Evolutionary conservation across 2,113 vertebrate genomes (phyloP).

Genomic region (Octodon degus): DNA sequence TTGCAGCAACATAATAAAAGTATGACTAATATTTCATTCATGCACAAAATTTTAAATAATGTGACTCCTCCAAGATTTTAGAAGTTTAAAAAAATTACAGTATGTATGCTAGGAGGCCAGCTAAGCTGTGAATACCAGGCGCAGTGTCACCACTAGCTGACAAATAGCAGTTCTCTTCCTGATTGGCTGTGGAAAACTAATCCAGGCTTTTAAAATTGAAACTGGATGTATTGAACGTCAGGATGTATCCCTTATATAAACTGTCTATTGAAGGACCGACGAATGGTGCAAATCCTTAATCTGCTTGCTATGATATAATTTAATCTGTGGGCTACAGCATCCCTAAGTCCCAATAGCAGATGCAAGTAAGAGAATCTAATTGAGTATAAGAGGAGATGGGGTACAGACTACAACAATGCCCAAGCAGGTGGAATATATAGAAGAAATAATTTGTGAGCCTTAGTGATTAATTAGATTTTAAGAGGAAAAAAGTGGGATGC

Average conservation of each 20-base stretch:
- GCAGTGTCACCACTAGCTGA: background rate
- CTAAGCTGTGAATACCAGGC: background rate
- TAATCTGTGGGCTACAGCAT: too few relatives aligned
- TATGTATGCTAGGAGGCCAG: background rate
- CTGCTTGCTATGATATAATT: background rate
- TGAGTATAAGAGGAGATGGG: background rate
- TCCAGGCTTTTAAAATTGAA: background rate
- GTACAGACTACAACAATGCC: too few relatives aligned
- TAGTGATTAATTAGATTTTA: background rate
- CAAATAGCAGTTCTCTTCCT: background rate
- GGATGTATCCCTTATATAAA: background rate
- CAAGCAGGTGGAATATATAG: background rate
- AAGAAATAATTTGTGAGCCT: background rate
- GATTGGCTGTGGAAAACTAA: background rate
- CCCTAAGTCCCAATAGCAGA: background rate
- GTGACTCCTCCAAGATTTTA: conserved; percentile 36
- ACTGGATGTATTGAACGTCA: background rate
- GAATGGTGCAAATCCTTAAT: background rate
- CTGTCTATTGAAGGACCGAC: background rate
- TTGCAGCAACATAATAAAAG: conserved; percentile 4
- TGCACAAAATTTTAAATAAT: conserved; percentile 52
- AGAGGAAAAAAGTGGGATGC: background rate
- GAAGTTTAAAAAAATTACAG: background rate
- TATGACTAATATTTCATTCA: conserved; percentile 54
- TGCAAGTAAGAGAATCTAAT: background rate